These are phyloP conservation scores for Sycophaga agraensis DNA, from an alignment of 1,140 invertebrate genomes.

Conservation along the genomic window DNA sequence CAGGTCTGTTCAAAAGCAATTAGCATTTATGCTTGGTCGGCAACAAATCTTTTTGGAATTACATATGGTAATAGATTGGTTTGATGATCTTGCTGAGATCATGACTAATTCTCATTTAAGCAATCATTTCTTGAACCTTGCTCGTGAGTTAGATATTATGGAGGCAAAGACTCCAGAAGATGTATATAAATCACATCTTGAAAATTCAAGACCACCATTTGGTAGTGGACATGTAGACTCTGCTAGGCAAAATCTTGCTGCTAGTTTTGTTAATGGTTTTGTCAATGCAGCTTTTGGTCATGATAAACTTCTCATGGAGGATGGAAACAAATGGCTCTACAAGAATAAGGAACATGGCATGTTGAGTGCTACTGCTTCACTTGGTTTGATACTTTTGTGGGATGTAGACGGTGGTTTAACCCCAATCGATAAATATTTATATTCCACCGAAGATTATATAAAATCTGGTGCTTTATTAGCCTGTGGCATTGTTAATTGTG, in stretches of 20 bases:
- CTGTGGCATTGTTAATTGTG: conserved; percentile 97
- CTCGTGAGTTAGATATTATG: conserved; percentile 98
- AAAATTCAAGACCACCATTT: conserved; percentile 84
- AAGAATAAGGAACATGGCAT: conserved; percentile 99
- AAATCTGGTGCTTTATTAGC: conserved; percentile 97
- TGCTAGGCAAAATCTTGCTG: conserved; percentile 93
- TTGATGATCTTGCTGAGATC: conserved; percentile 92
- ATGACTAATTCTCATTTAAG: conserved; percentile 97
- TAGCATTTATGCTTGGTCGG: conserved; percentile 95
- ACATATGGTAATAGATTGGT: conserved; percentile 69
- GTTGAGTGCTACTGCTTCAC: conserved; percentile 95
- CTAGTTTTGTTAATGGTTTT: conserved; percentile 99
- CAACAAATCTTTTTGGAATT: conserved; percentile 91
- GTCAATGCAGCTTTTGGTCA: conserved; percentile 98
- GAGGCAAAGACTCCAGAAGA: conserved; percentile 99
- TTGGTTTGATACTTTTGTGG: conserved; percentile 94
- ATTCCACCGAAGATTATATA: conserved; percentile 92
- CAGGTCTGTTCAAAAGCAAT: conserved; percentile 88
- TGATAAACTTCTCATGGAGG: conserved; percentile 95
- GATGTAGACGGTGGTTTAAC: conserved; percentile 98
- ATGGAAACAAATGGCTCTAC: conserved; percentile 98
- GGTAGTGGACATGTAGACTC: conserved; percentile 88
- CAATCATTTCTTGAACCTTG: conserved; percentile 93
- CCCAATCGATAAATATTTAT: conserved; percentile 98
- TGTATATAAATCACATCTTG: conserved; percentile 98